phyloP scores from a whole-genome alignment of 2,797 vertebrate species.

The Champsocephalus esox region DNA sequence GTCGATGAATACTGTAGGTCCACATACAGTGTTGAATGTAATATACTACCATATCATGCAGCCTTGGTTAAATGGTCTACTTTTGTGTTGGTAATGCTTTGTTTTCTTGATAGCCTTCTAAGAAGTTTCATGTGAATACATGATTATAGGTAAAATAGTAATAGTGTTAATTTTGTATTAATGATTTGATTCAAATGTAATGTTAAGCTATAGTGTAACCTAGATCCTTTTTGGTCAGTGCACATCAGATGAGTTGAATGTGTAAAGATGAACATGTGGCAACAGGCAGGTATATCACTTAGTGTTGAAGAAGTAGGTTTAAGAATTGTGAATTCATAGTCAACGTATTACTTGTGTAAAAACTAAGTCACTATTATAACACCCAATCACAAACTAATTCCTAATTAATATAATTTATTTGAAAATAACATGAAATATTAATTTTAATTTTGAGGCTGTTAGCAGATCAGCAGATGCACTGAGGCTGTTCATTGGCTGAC shows the following conservation, averaged over 20 bases:
- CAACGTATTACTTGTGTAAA: too few species aligned
- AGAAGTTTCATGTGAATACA: neutral
- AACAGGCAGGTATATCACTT: neutral
- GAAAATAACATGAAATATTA: neutral
- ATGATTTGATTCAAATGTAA: neutral
- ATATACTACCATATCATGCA: neutral
- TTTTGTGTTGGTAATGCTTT: constrained; percentile 15
- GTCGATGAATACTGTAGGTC: neutral
- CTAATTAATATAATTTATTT: neutral
- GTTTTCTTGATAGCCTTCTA: neutral
- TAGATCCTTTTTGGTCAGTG: neutral
- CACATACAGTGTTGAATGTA: neutral
- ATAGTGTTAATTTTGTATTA: neutral
- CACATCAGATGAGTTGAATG: neutral
- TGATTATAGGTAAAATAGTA: neutral
- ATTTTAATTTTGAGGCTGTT: constrained; percentile 1
- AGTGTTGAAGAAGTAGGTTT: neutral
- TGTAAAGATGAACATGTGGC: constrained; percentile 1
- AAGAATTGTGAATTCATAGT: neutral
- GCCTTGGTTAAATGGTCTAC: neutral
- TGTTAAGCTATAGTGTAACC: neutral
- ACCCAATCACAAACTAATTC: neutral
- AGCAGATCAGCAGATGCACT: constrained; percentile 4
- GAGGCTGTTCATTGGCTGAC: neutral
- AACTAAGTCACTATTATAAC: too few species aligned